Conservation (phyloP, 1,140 invertebrate genomes). For the Sitophilus oryzae region DNA sequence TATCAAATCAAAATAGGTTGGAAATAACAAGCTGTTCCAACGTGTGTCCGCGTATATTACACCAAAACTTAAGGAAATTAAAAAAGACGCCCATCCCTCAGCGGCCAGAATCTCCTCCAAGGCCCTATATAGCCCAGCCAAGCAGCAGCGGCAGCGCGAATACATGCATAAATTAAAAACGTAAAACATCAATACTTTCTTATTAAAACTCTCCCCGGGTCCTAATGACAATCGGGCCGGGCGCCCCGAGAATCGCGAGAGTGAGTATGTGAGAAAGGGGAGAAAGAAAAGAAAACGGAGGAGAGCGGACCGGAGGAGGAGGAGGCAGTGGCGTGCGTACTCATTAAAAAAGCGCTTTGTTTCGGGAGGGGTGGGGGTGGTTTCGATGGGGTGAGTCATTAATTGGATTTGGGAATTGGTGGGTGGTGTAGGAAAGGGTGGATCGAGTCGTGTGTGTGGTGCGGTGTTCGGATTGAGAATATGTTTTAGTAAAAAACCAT, state of each 20-base stretch:
- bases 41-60: too few relatives aligned
- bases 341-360: background rate
- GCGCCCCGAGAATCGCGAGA: conserved; percentile 16
- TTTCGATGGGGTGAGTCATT: background rate
- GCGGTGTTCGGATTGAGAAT: background rate
- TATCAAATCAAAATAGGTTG: too few relatives aligned
- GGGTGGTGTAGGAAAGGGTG: conserved; percentile 1
- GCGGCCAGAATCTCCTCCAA: too few relatives aligned
- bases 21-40: too few relatives aligned
- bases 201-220: conserved; percentile 44
- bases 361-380: conserved; percentile 1
- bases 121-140: conserved; percentile 5
- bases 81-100: conserved; percentile 21
- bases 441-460: background rate
- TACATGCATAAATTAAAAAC: conserved; percentile 43
- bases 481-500: too few relatives aligned
- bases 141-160: conserved; percentile 29
- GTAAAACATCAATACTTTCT: conserved; percentile 46
- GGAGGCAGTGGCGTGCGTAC: conserved; percentile 26
- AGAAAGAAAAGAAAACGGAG: conserved; percentile 24
- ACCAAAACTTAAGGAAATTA: too few relatives aligned
- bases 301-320: too few relatives aligned
- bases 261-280: conserved; percentile 33
- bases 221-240: conserved; percentile 45
- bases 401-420: conserved; percentile 4